Conservation (phyloP, 2,888 invertebrate genomes). For the Drosophila leonis region DNA sequence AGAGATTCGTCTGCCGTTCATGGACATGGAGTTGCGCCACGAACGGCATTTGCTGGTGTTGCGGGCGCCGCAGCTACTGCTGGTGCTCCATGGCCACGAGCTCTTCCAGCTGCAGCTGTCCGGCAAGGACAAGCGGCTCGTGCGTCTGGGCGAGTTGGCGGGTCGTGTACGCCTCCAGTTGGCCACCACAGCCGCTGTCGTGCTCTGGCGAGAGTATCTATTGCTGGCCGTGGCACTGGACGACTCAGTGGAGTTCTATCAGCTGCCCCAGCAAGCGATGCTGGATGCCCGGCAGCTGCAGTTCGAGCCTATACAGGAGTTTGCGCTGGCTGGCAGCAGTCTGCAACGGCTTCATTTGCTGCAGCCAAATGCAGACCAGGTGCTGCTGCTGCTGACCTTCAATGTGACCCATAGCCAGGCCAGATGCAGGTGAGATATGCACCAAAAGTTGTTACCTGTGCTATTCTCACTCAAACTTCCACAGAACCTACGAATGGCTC, state of each 20-base stretch:
- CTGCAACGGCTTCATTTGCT: slow-evolving; percentile 71
- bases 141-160: slow-evolving; percentile 69
- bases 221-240: slow-evolving; percentile 75
- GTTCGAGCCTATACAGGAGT: slow-evolving; percentile 79
- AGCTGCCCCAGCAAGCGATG: slow-evolving; percentile 65
- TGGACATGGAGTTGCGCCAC: slow-evolving; percentile 78
- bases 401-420: slow-evolving; percentile 69
- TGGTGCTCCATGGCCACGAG: slow-evolving; percentile 81
- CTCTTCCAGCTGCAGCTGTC: slow-evolving; percentile 73
- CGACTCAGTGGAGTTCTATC: slow-evolving; percentile 79
- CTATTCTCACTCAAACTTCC: neutral
- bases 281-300: slow-evolving; percentile 45
- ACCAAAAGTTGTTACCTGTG: neutral
- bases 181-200: slow-evolving; percentile 67
- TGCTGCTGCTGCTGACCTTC: slow-evolving; percentile 71
- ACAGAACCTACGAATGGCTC: slow-evolving; percentile 81
- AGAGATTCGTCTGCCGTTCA: slow-evolving; percentile 79
- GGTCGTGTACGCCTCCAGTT: slow-evolving; percentile 63
- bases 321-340: slow-evolving; percentile 65
- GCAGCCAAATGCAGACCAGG: slow-evolving; percentile 57
- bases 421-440: slow-evolving; percentile 55
- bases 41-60: slow-evolving; percentile 71
- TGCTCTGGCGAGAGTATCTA: slow-evolving; percentile 77
- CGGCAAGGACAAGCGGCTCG: slow-evolving; percentile 69
- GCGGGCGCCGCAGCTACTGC: slow-evolving; percentile 69